Evolutionary conservation across 2,113 vertebrate species (phyloP), one percentile per base, ranked within the genome.

Genomic region (Dissostichus mawsoni): DNA sequence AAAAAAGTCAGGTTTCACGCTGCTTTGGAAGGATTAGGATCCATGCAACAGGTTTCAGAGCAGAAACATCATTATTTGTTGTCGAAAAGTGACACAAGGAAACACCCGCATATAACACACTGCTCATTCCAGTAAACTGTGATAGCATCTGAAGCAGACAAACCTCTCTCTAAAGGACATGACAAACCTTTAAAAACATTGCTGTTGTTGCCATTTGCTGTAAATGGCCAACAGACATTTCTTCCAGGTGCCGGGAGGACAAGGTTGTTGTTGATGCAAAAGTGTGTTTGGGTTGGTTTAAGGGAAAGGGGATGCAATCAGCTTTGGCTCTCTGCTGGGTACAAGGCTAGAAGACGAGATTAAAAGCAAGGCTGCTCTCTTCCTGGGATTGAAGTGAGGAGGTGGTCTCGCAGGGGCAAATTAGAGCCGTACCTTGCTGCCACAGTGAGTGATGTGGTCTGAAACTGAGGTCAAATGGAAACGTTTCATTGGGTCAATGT

Each of bases 291-390:
- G 47, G 66, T 57, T 68, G 17, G n/a, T 84, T 81, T 80, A 17
- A n/a, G 23, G 74, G 69, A 74, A 82, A 75, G 68, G 82, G 69
- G 75, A 85, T 72, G 65, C 77, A 76, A 61, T 83, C 58, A 51
- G 69, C 82, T 76, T 69, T 85, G 59, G 57, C 53, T 2, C 71
- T 84, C 74, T 78, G 62, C 41, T 78, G 78, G 70, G 58, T 53
- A 59, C 61, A 56, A 59, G 70, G 36, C 41, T 3, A 13, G 45
- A 52, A 10, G 25, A 23, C 58, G 50, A 75, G 71, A 85, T 80
- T 75, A 66, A 56, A 75, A 81, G 65, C 74, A 75, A 74, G 45
- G 50, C 57, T 52, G 75, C 69, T 69, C 69, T 83, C 76, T 83
- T 87, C 48, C 82, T 65, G 66, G 62, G 68, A 74, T 18, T 33